These are phyloP conservation scores for Nephrotoma flavescens DNA, from an alignment of 2,888 invertebrate species.

Conservation along the genomic window DNA sequence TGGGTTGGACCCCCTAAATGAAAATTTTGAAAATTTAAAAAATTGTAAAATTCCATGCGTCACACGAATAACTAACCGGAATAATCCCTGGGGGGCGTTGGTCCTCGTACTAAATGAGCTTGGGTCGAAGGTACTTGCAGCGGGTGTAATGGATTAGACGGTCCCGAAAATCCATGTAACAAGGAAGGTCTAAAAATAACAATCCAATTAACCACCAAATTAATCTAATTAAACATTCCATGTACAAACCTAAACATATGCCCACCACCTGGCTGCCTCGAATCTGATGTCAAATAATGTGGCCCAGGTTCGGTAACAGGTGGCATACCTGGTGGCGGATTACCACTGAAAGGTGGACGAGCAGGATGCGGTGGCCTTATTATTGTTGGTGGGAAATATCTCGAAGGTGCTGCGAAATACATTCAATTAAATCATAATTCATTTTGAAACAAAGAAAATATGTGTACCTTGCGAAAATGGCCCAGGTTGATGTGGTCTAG, in stretches of 20 bases:
- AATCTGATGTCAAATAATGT: neutral
- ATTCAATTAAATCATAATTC: neutral
- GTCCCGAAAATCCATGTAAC: neutral
- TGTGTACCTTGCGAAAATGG: neutral
- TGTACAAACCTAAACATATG: neutral
- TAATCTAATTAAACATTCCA: neutral
- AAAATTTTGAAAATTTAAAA: neutral
- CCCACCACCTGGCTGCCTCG: neutral
- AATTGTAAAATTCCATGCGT: neutral
- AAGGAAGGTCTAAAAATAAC: neutral
- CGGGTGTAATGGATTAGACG: neutral
- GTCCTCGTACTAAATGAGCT: constrained; percentile 1
- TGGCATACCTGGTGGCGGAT: constrained; percentile 24
- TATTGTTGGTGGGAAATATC: constrained; percentile 1
- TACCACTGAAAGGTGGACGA: constrained; percentile 24
- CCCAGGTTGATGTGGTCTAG: neutral
- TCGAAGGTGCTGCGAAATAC: neutral
- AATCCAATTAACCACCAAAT: neutral
- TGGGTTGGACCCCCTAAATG: neutral
- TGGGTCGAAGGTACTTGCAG: constrained; percentile 1
- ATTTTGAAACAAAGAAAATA: neutral
- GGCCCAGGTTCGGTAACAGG: neutral
- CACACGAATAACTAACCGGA: neutral
- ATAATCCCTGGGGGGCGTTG: constrained; percentile 1
- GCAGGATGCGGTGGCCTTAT: constrained; percentile 14